phyloP scores from a whole-genome alignment of 2,113 vertebrate species.

The Pluvianellus socialis region DNA sequence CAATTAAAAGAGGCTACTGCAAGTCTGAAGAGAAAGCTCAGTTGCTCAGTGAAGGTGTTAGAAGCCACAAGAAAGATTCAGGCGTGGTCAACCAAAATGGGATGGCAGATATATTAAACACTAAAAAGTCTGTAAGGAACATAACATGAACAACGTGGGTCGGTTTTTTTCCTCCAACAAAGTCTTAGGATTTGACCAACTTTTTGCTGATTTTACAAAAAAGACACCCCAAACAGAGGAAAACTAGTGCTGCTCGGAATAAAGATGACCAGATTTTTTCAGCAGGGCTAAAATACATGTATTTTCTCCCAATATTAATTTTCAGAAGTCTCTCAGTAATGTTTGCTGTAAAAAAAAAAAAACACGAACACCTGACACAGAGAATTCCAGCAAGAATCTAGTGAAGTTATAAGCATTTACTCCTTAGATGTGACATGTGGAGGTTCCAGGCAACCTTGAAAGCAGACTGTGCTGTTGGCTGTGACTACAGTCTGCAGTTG shows the following conservation, averaged over 20 bases:
- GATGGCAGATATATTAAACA: background rate
- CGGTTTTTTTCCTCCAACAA: background rate
- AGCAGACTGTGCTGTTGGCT: background rate
- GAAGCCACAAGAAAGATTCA: background rate
- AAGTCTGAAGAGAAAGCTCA: background rate
- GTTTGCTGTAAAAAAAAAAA: background rate
- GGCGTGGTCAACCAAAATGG: background rate
- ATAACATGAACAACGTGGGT: fast-evolving
- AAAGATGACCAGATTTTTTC: background rate
- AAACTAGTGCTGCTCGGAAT: background rate
- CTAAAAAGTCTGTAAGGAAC: background rate
- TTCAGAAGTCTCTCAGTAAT: background rate
- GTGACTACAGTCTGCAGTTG: background rate
- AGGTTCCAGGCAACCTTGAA: slow-evolving; percentile 13
- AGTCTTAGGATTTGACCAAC: background rate
- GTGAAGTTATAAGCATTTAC: background rate
- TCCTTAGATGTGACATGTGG: background rate
- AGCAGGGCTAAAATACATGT: background rate
- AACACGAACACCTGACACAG: background rate
- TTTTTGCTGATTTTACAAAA: background rate
- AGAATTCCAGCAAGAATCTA: background rate
- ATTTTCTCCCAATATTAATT: background rate
- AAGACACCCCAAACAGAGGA: background rate
- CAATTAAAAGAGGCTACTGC: background rate
- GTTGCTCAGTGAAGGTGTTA: background rate